Evolutionary conservation across 2,113 vertebrate genomes (phyloP).

Genomic region (Bettongia penicillata): DNA sequence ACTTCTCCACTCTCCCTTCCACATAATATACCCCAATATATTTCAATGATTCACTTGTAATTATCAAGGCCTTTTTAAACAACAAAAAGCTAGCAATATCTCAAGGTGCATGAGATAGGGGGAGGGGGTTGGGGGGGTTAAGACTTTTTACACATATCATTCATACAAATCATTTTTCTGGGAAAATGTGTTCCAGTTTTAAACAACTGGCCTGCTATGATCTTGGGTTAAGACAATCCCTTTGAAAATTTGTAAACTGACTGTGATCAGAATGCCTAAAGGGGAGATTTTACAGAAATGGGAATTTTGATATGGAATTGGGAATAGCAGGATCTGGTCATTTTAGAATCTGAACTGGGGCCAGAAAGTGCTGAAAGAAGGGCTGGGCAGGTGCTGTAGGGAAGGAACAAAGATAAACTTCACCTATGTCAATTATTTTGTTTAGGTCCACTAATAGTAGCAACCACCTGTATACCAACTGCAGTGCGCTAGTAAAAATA

Average conservation of each 20-base stretch:
- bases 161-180: slow-evolving; percentile 37
- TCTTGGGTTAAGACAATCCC: slow-evolving; percentile 31
- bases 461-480: no score
- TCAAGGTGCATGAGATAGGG: neutral
- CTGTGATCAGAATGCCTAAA: neutral
- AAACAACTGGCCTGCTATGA: slow-evolving; percentile 23
- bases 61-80: neutral
- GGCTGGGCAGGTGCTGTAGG: no score
- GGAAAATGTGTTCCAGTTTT: slow-evolving; percentile 39
- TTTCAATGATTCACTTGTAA: slow-evolving; percentile 11
- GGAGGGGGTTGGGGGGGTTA: neutral
- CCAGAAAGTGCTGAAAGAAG: neutral
- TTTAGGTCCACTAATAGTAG: no score
- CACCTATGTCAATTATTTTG: no score
- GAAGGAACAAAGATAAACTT: no score
- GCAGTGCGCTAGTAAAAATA: no score
- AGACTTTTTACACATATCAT: neutral
- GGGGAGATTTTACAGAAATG: neutral
- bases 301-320: neutral
- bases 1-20: neutral
- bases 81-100: neutral
- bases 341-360: neutral
- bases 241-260: neutral
- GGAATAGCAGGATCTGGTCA: neutral
- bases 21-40: neutral